A percentile compares a stretch with the other conserved stretches of the same genome.
Evolutionary conservation across 2,797 vertebrate species (phyloP).

Genomic region (Brachyalestes nurse): DNA sequence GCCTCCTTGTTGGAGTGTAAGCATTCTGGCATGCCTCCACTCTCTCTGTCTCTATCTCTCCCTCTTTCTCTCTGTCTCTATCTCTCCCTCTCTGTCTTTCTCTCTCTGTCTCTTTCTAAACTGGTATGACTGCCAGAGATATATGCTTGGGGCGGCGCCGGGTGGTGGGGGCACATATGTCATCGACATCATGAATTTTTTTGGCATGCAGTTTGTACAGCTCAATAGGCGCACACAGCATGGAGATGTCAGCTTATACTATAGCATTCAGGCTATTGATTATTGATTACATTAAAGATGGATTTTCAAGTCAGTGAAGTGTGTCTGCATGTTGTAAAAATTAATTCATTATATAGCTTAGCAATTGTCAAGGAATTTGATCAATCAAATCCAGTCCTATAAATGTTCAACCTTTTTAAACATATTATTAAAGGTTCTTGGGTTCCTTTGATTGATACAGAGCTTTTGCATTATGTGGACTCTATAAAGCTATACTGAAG

Average conservation of each 20-base stretch:
- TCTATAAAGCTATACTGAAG: no score
- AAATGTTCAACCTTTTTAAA: background rate
- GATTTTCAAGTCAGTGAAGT: no score
- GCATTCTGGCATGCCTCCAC: constrained; percentile 40
- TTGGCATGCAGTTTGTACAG: constrained; percentile 5
- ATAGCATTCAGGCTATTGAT: background rate
- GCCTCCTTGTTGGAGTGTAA: constrained; percentile 44
- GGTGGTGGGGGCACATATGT: constrained; percentile 9
- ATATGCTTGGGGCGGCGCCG: background rate
- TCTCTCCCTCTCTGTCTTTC: constrained; percentile 11
- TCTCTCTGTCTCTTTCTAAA: background rate
- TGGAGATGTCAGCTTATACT: background rate
- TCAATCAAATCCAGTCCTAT: no score
- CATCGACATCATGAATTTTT: constrained; percentile 1
- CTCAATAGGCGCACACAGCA: constrained; percentile 37
- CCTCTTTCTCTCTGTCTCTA: background rate
- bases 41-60: constrained; percentile 6
- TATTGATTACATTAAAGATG: background rate
- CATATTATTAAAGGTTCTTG: background rate
- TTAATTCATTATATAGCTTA: background rate
- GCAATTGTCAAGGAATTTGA: no score
- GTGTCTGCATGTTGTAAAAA: no score
- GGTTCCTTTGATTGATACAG: no score
- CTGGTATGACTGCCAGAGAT: constrained; percentile 5
- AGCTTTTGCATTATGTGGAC: background rate